Base-by-base conservation (phyloP, 2,797 vertebrate species). In the Dendrocincla tyrannina region DNA sequence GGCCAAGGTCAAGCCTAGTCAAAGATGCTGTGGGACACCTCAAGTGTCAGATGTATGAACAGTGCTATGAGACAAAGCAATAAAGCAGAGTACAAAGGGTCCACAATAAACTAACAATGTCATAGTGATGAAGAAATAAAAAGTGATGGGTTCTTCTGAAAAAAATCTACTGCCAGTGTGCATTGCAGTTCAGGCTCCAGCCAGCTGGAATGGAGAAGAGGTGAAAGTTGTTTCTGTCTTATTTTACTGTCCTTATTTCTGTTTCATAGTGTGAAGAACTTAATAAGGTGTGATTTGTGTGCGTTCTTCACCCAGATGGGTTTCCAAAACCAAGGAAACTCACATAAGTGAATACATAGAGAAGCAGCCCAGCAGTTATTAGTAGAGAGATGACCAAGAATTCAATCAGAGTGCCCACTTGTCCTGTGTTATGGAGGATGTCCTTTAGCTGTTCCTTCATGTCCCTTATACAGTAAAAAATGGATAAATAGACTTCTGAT, bases 1-100 rank as follows among this genome's bases (percentile, higher is more conserved):
- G 67, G 77, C 66, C 70, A 96, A 88, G 81, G 93, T 96, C 55
- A 91, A 88, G 23, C 19, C 28, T 27, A 28, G 81, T 82, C 89
- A 81, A 89, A 52, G 86, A 59, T 92, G 83, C 56, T 74, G 39
- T 82, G 80, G 70, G 81, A 93, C 59, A 74, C 82, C 72, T 86
- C 42, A 90, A 42, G 85, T 93, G 59, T 95, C 41, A 82, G 81
- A 69, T 33, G 33, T 52, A 63, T 37, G 83, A 68, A 81, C 41
- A 16, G 64, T 39, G 33, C 42, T 93, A 81, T 72, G 44, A 92
- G 84, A 86, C 44, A 80, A 69, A 92, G 56, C 58, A 91, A 90
- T 88, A 76, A 84, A 91, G 73, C 37, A 24, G 55, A 27, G 55
- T 67, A 55, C 76, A 59, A 47, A 56, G 81, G 84, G 78, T 92